A percentile compares a stretch with the other conserved stretches of the same genome.
phyloP scores from a whole-genome alignment of 2,888 invertebrate species.

The Eilema depressum region DNA sequence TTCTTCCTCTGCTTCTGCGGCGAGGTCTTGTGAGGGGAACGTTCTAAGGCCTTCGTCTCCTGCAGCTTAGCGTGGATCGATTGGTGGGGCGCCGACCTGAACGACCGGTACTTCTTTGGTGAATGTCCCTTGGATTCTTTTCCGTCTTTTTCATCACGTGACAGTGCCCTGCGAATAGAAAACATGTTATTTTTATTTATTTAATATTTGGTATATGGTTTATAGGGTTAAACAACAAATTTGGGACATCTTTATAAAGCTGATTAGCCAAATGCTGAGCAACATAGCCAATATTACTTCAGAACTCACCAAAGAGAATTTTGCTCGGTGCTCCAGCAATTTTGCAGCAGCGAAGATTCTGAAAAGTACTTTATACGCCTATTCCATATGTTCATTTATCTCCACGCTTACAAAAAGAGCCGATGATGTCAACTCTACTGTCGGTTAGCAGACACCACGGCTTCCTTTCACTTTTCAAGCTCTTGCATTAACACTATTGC shows the following conservation, averaged over 20 bases:
- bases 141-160: constrained; percentile 95
- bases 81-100: constrained; percentile 87
- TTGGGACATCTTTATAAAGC: constrained; percentile 12
- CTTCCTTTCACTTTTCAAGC: constrained; percentile 71
- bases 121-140: constrained; percentile 92
- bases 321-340: not conserved
- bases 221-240: not conserved
- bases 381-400: not conserved
- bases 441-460: constrained; percentile 60
- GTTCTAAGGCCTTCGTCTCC: constrained; percentile 88
- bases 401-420: constrained; percentile 40
- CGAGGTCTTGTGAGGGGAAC: constrained; percentile 88
- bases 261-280: constrained; percentile 20
- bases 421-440: constrained; percentile 70
- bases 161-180: constrained; percentile 88
- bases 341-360: not conserved
- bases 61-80: constrained; percentile 86
- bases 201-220: not conserved
- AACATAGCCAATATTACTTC: constrained; percentile 10
- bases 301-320: constrained; percentile 7
- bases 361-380: constrained; percentile 4
- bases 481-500: constrained; percentile 74
- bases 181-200: not conserved
- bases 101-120: constrained; percentile 89
- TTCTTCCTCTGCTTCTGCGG: constrained; percentile 88